These are phyloP conservation scores for Synanthedon vespiformis DNA, from an alignment of 2,888 invertebrate genomes.

Conservation along the genomic window DNA sequence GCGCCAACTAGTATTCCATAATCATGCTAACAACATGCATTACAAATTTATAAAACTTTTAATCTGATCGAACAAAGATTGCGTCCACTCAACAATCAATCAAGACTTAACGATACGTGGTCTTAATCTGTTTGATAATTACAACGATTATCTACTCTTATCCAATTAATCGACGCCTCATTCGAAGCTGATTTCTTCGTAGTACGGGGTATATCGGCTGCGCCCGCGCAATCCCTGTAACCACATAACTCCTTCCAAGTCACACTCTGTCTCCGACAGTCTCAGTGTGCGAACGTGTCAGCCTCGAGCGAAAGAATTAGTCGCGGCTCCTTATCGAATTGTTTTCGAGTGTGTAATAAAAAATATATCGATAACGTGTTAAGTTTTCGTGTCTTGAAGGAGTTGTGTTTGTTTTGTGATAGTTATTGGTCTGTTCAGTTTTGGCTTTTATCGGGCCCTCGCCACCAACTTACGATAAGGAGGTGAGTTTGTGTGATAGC, in stretches of 20 bases:
- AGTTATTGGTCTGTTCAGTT: slow-evolving; percentile 35
- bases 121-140: too few species aligned
- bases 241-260: slow-evolving; percentile 10
- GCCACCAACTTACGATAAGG: slow-evolving; percentile 50
- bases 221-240: slow-evolving; percentile 34
- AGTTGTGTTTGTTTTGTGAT: slow-evolving; percentile 50
- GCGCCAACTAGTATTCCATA: too few species aligned
- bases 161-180: too few species aligned
- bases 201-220: background rate
- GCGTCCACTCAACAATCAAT: too few species aligned
- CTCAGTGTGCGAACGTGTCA: slow-evolving; percentile 30
- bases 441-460: slow-evolving; percentile 36
- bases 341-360: slow-evolving; percentile 33
- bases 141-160: too few species aligned
- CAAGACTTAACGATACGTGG: too few species aligned
- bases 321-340: background rate
- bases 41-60: too few species aligned
- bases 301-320: slow-evolving; percentile 9
- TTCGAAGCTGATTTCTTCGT: too few species aligned
- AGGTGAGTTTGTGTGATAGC: slow-evolving; percentile 61
- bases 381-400: slow-evolving; percentile 4
- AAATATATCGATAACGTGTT: slow-evolving; percentile 9
- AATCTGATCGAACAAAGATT: too few species aligned
- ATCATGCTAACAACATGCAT: too few species aligned
- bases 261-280: slow-evolving; percentile 38